Base-by-base conservation (phyloP, 2,888 invertebrate species). In the Amphipyra tragopoginis region DNA sequence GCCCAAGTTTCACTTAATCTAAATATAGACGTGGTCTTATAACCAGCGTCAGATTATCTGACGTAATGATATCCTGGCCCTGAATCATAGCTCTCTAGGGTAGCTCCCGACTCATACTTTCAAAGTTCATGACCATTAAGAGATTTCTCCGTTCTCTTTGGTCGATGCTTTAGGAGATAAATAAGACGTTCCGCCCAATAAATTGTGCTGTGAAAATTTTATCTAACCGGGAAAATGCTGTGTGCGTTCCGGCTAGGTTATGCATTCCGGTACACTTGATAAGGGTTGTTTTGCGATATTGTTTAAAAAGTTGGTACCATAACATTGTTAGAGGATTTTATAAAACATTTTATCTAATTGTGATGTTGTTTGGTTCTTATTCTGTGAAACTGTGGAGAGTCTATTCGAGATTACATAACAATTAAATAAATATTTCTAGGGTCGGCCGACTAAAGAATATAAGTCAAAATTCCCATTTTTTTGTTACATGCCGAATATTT, bases 11-110 rank as follows among this genome's bases (percentile, higher is more conserved):
- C 76, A 77, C 80, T 81, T 83, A 71, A 81, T 86, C 87, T 85
- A 88, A 87, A 87, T 82, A 84, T 81, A 82, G 83, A 78, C 67
- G 78, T 81, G 73, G 77, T 81, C 82, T 79, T 79, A 80, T 79
- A 84, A 82, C 82, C 83, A 77, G 86, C 84, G 73, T 87, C 88
- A 85, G 89, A 90, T 92, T 91, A 90, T 89, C 79, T 82, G 80
- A 80, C 84, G 88, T 89, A 92, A 91, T 87, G 89, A 90, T 89
- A 86, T 87, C 87, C 85, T 82, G 81, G 82, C 81, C 70, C 86
- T 91, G 90, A 92, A 81, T 89, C 90, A 91, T 91, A 83, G 88
- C 87, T 84, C 93, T 89, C 91, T 81, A 40, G 90, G 90, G 92
- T 55, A 72, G 67, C 68, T 76, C 79, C 80, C 79, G 86, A 81